Evolutionary conservation across 2,113 vertebrate genomes (phyloP), one percentile per base, ranked within the genome.

Genomic region (Athene cunicularia): DNA sequence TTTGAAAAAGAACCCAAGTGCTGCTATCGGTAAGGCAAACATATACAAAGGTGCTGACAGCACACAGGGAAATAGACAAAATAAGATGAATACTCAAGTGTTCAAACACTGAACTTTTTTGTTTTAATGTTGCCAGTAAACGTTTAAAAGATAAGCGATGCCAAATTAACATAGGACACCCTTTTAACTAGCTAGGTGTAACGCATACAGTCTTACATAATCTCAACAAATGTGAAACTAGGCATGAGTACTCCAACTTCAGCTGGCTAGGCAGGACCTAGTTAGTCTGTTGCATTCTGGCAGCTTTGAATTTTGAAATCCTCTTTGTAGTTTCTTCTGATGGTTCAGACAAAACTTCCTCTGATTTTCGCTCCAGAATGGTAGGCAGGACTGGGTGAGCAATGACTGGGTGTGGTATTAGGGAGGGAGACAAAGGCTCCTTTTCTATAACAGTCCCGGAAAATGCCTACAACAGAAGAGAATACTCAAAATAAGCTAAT

Each of bases 361-460:
- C 99, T 32, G 98, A 98, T 86, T 98, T 99, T 84, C 99, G 98
- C 97, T 99, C 99, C 59, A 97, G 98, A 75, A 99, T 99, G 72
- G 99, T 99, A 8, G 99, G 99, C 86, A 99, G 98, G 26, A 97
- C 98, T 3, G 99, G 98, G 17, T 99, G 98, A 88, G 98, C 93
- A 20, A 99, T 98, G 89, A 99, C 98, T 73, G 98, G 98, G 86
- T 99, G 98, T 63, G 98, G 98, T 77, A 93, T 66, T 41, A 94
- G 37, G 52, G 97, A 98, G 22, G 99, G 98, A 86, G 98, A 98
- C 47, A 98, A 95, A 30, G 98, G 98, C 88, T 99, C 99, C 95
- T 99, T 99, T 96, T 99, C 99, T 76, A 99, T 98, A 50, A 99
- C 99, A 5, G 98, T 99, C 75, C 99, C 99, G 39, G 99, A 99